Evolutionary conservation across 2,797 vertebrate genomes (phyloP).

Genomic region (Sebastes itinus): DNA sequence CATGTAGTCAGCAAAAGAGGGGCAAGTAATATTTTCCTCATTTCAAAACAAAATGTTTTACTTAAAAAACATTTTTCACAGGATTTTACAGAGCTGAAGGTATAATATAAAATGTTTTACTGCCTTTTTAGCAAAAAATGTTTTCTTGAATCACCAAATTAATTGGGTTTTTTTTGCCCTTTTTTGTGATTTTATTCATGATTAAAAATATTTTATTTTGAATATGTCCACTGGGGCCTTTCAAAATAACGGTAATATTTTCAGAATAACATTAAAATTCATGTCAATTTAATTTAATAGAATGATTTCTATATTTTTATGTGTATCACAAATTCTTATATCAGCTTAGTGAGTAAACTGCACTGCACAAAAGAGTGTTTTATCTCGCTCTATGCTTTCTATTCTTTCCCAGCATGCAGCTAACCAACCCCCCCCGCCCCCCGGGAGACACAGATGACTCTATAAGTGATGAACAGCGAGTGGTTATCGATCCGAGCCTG

Average conservation of each 20-base stretch:
- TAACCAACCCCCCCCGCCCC: neutral
- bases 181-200: neutral
- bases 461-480: conserved; percentile 49
- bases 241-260: neutral
- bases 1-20: neutral
- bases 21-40: neutral
- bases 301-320: neutral
- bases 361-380: neutral
- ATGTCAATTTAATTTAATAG: neutral
- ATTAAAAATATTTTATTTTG: neutral
- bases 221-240: neutral
- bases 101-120: neutral
- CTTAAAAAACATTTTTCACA: neutral
- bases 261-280: neutral
- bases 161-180: neutral
- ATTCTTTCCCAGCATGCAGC: neutral
- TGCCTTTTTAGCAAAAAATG: neutral
- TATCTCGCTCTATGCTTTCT: neutral
- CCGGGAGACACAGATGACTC: conserved; percentile 34
- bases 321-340: neutral
- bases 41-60: neutral
- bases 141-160: neutral
- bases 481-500: conserved; percentile 50
- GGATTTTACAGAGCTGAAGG: neutral
- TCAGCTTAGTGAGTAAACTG: neutral